These are phyloP conservation scores for Lutraria lutraria DNA, from an alignment of 2,888 invertebrate species.

Conservation along the genomic window DNA sequence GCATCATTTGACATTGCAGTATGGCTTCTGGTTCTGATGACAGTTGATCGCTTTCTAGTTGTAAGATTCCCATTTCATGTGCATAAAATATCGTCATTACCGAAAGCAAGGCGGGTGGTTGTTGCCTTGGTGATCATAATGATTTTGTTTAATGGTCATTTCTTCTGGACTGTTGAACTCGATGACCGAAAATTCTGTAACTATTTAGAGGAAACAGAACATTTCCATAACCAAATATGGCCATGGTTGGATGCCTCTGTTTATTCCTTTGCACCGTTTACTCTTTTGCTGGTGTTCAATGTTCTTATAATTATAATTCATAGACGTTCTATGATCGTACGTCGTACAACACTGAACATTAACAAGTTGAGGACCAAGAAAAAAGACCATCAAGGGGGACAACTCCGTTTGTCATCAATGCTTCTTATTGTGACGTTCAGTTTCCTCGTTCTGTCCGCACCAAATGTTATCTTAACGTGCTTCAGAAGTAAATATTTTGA, in stretches of 20 bases:
- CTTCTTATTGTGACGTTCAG: conserved; percentile 77
- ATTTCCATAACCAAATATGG: conserved; percentile 77
- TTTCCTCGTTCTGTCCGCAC: conserved; percentile 79
- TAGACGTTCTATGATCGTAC: conserved; percentile 59
- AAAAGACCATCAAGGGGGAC: conserved; percentile 26
- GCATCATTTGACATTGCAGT: conserved; percentile 77
- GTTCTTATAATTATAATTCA: conserved; percentile 76
- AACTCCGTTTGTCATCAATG: conserved; percentile 61
- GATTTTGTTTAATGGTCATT: conserved; percentile 74
- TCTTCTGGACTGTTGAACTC: conserved; percentile 75
- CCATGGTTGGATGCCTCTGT: conserved; percentile 81
- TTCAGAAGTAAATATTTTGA: conserved; percentile 73
- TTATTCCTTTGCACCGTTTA: conserved; percentile 81
- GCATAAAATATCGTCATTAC: conserved; percentile 70
- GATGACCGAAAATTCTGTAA: conserved; percentile 65
- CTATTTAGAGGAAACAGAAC: conserved; percentile 64
- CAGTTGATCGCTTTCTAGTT: conserved; percentile 80
- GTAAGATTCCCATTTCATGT: conserved; percentile 80
- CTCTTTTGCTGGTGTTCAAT: conserved; percentile 78
- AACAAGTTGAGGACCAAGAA: neutral
- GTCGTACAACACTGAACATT: conserved; percentile 49
- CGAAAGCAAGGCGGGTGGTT: conserved; percentile 71
- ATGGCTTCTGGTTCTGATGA: conserved; percentile 83
- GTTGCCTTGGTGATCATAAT: conserved; percentile 63
- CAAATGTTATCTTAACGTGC: conserved; percentile 77